phyloP scores from a whole-genome alignment of 2,113 vertebrate species.

The Rhea pennata region DNA sequence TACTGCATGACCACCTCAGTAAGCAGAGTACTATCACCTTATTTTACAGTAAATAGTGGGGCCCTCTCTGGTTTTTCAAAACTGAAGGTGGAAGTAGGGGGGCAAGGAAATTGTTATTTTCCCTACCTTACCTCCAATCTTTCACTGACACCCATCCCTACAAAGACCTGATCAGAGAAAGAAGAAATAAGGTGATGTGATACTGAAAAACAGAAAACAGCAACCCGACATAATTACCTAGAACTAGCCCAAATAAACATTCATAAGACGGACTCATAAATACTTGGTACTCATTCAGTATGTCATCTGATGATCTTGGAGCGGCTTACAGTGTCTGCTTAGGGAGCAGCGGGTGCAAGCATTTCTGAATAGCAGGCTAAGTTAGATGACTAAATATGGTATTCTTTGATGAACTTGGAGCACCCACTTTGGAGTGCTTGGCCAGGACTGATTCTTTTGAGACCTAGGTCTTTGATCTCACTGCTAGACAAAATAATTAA shows the following conservation, averaged over 20 bases:
- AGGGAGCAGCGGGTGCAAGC: not conserved
- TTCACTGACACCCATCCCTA: not conserved
- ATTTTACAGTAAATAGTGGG: not conserved
- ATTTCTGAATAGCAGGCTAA: slow-evolving; percentile 24
- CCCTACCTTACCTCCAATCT: not conserved
- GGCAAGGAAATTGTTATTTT: not conserved
- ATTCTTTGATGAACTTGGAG: slow-evolving; percentile 55
- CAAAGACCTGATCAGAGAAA: not conserved
- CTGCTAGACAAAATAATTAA: slow-evolving; percentile 68
- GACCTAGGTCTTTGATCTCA: slow-evolving; percentile 54
- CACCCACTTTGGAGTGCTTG: slow-evolving; percentile 33
- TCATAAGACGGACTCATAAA: not conserved
- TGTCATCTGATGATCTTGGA: slow-evolving; percentile 54
- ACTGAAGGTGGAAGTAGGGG: not conserved
- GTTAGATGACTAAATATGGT: slow-evolving; percentile 66
- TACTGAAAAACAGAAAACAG: not conserved
- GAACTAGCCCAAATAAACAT: slow-evolving; percentile 18
- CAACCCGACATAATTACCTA: not conserved
- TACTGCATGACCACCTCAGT: not conserved
- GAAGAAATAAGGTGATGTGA: not conserved
- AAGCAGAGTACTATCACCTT: not conserved
- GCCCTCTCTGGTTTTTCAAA: not conserved
- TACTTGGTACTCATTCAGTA: not conserved
- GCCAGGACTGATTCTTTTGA: slow-evolving; percentile 34
- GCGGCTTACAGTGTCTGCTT: slow-evolving; percentile 39